Evolutionary conservation across 2,888 invertebrate genomes (phyloP), one percentile per base, ranked within the genome.

Genomic region (Meloe dianella): DNA sequence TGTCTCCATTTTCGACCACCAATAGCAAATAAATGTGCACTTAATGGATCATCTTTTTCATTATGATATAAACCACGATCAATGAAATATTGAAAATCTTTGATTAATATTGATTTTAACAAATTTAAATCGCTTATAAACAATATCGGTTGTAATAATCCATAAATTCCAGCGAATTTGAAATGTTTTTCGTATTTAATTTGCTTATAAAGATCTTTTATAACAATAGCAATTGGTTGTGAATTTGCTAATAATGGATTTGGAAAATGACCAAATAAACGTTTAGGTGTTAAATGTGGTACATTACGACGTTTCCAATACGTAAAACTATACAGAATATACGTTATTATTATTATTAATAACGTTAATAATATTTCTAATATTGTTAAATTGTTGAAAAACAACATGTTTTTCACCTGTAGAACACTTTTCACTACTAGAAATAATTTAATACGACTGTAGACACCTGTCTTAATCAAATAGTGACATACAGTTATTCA

Each of bases 81-180:
- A 5, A 70, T 70, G 64, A 81, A 81, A 64, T 75, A 60, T 3
- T 67, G 63, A 63, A 80, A 81, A 64, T 81, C 80, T 64, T 73
- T 77, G 2, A 73, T 73, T 22, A 80, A 56, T 20, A 81, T 69
- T n/a, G 70, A 64, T 63, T 75, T 76, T 14, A 79, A 71, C 14
- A 76, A 60, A 3, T 77, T 74, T 5, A 78, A 76, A 65, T 80
- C 78, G 1, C 75, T 32, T 2, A 79, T 17, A 0, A 81, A 62
- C n/a, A 80, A 57, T 9, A 68, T 54, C 0, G 80, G 79, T 12
- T 71, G 27, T n/a, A 56, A 56, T 7, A 63, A 14, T 1, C 62
- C 32, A 35, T 62, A 66, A 12, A 66, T 30, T n/a, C 66, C 66
- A 35, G 54, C 62, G 22, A 29, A 62, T 62, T 62, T 62, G n/a